These are phyloP conservation scores for Lasioglossum marginatum DNA, from an alignment of 2,888 invertebrate genomes.

Conservation along the genomic window DNA sequence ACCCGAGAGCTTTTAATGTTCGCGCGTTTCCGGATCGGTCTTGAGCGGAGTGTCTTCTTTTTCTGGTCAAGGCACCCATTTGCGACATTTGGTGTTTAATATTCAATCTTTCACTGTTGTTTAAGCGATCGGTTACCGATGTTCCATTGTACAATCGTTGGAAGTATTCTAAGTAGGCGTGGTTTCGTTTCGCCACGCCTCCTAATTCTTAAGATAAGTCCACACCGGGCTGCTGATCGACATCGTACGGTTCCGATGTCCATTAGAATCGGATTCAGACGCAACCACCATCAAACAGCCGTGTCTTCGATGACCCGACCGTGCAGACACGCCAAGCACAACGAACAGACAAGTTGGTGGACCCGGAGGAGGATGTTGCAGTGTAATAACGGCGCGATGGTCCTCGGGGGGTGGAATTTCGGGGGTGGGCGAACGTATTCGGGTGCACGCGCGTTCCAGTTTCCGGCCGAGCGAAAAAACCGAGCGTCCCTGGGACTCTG, in stretches of 20 bases:
- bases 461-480: constrained; percentile 30
- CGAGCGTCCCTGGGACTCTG: constrained; percentile 4
- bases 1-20: neutral
- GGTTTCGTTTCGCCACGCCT: neutral
- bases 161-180: neutral
- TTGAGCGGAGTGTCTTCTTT: neutral
- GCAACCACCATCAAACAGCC: neutral
- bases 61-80: no score
- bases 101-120: neutral
- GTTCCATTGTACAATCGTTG: neutral
- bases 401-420: neutral
- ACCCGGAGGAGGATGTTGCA: neutral
- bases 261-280: neutral
- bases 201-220: no score
- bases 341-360: neutral
- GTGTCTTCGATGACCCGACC: neutral
- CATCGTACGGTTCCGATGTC: neutral
- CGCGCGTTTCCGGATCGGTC: neutral
- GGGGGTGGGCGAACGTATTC: constrained; percentile 8
- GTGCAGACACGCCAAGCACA: neutral
- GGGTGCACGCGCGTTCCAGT: constrained; percentile 46
- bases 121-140: neutral
- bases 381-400: neutral
- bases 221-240: neutral
- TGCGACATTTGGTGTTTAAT: no score